Evolutionary conservation across 37 sponge, comb jelly and placozoan species (phyloP), one percentile per base, ranked within the genome.

Genomic region (Halisarca cf. caerulea): DNA sequence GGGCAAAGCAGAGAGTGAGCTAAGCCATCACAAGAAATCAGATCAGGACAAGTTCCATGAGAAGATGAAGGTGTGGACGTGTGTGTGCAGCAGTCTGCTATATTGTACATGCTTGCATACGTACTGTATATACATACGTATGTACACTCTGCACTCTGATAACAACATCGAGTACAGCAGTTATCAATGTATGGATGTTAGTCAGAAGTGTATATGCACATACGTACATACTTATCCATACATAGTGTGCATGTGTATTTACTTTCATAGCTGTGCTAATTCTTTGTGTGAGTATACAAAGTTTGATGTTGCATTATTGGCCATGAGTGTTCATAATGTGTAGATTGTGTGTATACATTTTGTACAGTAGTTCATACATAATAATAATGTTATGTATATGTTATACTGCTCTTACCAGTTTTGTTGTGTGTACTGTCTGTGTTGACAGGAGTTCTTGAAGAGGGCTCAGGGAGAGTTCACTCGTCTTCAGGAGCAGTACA

Each of bases 21-120:
- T 87, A 40, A 85, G 90, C 27, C 83, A 83, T 24, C 90, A 88
- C 83, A 79, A 85, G 54, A 88, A 92, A 54, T 82, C 86, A 17
- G 83, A 86, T 25, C 88, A 84, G 6, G 96, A 92, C 66, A 88
- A 89, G 58, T 92, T 92, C 33, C 28, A 28, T 59, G 89, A 78
- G 39, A 85, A 81, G 25, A 89, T 93, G 90, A 84, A 86, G 51
- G 42, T 59, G n/a, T n/a, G n/a, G n/a, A n/a, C n/a, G n/a, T n/a
- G n/a, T n/a, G n/a, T n/a, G n/a, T n/a, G n/a, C n/a, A n/a, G n/a
- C n/a, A n/a, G n/a, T n/a, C n/a, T n/a, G n/a, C n/a, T n/a, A n/a
- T n/a, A n/a, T n/a, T n/a, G n/a, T n/a, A n/a, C 33, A 71, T 68
- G 27, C 47, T 24, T 25, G 28, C 57, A 20, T 17, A 55, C 17